These are phyloP conservation scores for Mimachlamys varia DNA, from an alignment of 2,888 invertebrate genomes.

Conservation along the genomic window DNA sequence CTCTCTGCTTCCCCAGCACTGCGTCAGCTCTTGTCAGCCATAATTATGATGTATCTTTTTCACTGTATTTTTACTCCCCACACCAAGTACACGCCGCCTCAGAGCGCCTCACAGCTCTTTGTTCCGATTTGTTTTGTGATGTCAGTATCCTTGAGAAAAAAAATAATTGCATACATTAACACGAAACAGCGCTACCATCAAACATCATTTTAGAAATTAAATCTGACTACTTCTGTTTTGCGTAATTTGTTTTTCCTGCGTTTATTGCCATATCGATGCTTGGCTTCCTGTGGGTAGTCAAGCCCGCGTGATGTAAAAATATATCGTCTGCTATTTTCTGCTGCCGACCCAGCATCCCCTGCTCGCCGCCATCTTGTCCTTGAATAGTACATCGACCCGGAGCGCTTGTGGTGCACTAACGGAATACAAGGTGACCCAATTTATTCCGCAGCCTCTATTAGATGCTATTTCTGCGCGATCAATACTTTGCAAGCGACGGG, in stretches of 20 bases:
- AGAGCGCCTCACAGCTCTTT: background rate
- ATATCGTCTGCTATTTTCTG: slow-evolving; percentile 29
- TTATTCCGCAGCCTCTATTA: slow-evolving; percentile 34
- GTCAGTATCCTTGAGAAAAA: slow-evolving; percentile 6
- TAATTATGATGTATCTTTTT: slow-evolving; percentile 32
- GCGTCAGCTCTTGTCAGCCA: background rate
- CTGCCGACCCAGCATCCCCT: slow-evolving; percentile 27
- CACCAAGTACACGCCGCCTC: slow-evolving; percentile 28
- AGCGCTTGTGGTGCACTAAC: slow-evolving; percentile 34
- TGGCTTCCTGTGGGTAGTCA: background rate
- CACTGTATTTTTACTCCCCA: background rate
- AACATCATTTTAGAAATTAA: slow-evolving; percentile 31
- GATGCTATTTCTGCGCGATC: slow-evolving; percentile 28
- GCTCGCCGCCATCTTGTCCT: slow-evolving; percentile 31
- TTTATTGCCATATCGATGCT: slow-evolving; percentile 31
- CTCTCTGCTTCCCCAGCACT: background rate
- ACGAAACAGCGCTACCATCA: slow-evolving; percentile 22
- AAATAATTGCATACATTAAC: slow-evolving; percentile 29
- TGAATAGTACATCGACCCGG: slow-evolving; percentile 33
- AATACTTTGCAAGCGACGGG: slow-evolving; percentile 17
- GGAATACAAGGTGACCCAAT: slow-evolving; percentile 26
- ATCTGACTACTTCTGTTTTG: slow-evolving; percentile 31
- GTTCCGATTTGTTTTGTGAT: background rate
- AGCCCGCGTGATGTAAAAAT: slow-evolving; percentile 6
- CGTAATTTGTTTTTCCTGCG: slow-evolving; percentile 28